Conservation (phyloP, 1,140 invertebrate species). For the Delia radicum region DNA sequence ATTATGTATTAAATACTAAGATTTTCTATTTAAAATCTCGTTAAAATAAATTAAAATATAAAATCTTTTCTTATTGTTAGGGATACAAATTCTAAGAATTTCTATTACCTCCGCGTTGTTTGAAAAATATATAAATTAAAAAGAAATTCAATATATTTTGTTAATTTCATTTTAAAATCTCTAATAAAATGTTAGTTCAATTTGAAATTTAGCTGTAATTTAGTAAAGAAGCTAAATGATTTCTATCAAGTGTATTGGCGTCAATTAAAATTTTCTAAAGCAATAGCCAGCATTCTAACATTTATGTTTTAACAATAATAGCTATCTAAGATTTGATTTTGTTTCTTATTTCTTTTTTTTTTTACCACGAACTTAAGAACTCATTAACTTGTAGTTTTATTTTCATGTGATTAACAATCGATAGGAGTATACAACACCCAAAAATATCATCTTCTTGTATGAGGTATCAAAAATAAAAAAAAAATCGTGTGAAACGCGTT, state of each 20-base stretch:
- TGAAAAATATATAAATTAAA: no score
- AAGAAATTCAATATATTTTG: conserved; percentile 17
- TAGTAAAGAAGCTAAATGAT: not conserved
- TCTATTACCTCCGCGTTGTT: no score
- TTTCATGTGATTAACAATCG: conserved; percentile 18
- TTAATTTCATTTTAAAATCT: conserved; percentile 17
- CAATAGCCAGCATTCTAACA: not conserved
- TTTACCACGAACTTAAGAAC: conserved; percentile 18
- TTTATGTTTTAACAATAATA: not conserved
- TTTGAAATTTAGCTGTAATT: conserved; percentile 15
- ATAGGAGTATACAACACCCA: conserved; percentile 6
- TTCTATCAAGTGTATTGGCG: conserved; percentile 10
- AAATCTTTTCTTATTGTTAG: not conserved
- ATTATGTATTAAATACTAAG: no score
- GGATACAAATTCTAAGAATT: not conserved
- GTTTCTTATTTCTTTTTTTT: not conserved
- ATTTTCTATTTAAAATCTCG: not conserved
- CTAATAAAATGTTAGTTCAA: conserved; percentile 8
- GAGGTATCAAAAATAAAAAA: not conserved
- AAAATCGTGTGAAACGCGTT: conserved; percentile 6
- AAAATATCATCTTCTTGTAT: conserved; percentile 7
- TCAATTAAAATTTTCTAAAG: conserved; percentile 1
- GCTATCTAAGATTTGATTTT: conserved; percentile 1
- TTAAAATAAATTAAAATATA: not conserved
- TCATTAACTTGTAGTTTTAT: conserved; percentile 23